A percentile compares a stretch with the other conserved stretches of the same genome.
phyloP scores from a whole-genome alignment of 2,113 vertebrate species.

The Petrocephalus microphthalmus region DNA sequence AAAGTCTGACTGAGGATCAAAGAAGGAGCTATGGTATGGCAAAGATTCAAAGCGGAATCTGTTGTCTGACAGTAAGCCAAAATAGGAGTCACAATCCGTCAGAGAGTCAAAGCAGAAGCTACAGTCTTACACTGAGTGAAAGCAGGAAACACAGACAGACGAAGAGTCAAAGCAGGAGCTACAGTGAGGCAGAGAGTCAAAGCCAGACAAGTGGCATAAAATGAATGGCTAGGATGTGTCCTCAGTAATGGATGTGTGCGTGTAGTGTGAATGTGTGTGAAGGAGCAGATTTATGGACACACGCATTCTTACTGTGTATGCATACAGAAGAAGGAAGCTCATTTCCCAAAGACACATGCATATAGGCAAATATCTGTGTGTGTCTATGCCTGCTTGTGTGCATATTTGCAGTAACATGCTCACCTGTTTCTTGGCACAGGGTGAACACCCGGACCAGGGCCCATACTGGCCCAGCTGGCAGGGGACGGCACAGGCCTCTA shows the following conservation, averaged over 20 bases:
- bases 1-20: not conserved
- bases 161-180: not conserved
- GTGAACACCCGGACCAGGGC: constrained; percentile 81
- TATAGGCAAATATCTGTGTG: not conserved
- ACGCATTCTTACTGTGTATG: not conserved
- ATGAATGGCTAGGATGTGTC: not conserved
- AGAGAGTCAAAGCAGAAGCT: not conserved
- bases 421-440: constrained; percentile 78
- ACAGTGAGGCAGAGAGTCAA: not conserved
- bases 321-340: not conserved
- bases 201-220: not conserved
- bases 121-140: not conserved
- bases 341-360: not conserved
- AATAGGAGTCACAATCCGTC: not conserved
- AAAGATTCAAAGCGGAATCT: not conserved
- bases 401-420: constrained; percentile 8
- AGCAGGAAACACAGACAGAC: no score
- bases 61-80: not conserved
- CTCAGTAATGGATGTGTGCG: not conserved
- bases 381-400: not conserved
- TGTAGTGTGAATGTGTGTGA: not conserved
- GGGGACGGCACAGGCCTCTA: constrained; percentile 73
- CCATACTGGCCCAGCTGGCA: constrained; percentile 73
- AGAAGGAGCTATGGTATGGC: not conserved
- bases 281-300: not conserved